Conservation (phyloP, 1,140 invertebrate genomes). For the Andricus grossulariae region DNA sequence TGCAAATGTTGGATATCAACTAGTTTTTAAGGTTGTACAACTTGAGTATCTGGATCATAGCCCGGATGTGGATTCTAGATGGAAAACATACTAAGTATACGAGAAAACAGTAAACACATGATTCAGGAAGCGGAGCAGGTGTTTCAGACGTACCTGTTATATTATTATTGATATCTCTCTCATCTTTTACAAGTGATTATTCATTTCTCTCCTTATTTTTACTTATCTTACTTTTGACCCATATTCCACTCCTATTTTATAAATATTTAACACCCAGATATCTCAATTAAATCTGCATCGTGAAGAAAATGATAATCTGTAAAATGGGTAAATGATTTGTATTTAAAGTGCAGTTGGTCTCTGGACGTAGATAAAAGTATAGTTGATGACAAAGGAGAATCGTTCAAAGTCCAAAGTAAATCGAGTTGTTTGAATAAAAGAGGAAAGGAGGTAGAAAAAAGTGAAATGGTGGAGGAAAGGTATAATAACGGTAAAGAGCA, state of each 20-base stretch:
- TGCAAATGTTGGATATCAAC: background rate
- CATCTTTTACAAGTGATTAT: background rate
- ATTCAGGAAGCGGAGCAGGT: conserved; percentile 18
- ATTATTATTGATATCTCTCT: background rate
- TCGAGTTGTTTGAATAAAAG: conserved; percentile 14
- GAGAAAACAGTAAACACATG: conserved; percentile 18
- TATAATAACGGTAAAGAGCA: conserved; percentile 6
- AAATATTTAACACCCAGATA: background rate
- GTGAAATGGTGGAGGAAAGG: background rate
- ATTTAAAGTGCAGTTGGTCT: conserved; percentile 6
- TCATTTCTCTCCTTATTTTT: background rate
- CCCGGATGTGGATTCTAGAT: conserved; percentile 22
- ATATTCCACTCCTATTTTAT: background rate
- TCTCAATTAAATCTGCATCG: no score
- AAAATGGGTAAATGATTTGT: background rate
- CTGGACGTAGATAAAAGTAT: background rate
- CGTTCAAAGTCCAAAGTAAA: conserved; percentile 19
- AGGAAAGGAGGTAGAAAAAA: background rate
- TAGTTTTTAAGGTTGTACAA: conserved; percentile 10
- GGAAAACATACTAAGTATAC: background rate
- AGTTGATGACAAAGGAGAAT: background rate
- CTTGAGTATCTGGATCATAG: background rate
- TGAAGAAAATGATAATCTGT: no score
- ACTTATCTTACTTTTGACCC: background rate
- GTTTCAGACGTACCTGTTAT: background rate